Evolutionary conservation across 2,888 invertebrate genomes (phyloP).

Genomic region (Cremastinae sp.): DNA sequence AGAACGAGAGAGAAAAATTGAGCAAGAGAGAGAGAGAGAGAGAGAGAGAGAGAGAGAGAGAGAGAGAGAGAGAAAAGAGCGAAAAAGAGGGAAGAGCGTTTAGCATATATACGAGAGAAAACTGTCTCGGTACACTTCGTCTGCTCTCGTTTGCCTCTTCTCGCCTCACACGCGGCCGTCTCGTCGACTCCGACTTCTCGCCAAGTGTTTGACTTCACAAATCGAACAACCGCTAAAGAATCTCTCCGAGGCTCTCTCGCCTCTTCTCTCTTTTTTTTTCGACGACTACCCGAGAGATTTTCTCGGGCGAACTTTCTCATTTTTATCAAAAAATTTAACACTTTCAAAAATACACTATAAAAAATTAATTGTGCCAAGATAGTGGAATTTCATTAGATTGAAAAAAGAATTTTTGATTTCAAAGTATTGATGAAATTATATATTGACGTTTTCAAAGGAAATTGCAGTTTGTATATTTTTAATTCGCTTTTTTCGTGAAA

Average conservation of each 20-base stretch:
- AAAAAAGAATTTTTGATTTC: too few species aligned
- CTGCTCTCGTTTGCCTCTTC: constrained; percentile 28
- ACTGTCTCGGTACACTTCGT: constrained; percentile 64
- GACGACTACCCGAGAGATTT: too few species aligned
- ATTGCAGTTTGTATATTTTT: too few species aligned
- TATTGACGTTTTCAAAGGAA: too few species aligned
- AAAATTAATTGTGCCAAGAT: too few species aligned
- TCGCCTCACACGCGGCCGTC: constrained; percentile 4
- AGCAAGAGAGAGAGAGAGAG: constrained; percentile 11
- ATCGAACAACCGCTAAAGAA: constrained; percentile 32
- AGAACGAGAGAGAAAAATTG: constrained; percentile 17
- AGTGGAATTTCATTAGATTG: too few species aligned
- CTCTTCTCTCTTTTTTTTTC: background rate
- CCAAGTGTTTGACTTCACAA: constrained; percentile 30
- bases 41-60: constrained; percentile 30
- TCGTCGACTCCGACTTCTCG: background rate
- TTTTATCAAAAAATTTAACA: too few species aligned
- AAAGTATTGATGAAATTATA: too few species aligned
- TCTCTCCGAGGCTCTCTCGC: background rate
- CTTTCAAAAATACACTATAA: too few species aligned
- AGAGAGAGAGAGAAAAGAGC: constrained; percentile 20
- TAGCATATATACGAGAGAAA: constrained; percentile 78
- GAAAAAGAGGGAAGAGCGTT: constrained; percentile 65
- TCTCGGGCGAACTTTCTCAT: too few species aligned
- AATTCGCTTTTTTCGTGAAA: too few species aligned